Evolutionary conservation across 2,113 vertebrate species (phyloP).

Genomic region (Rhinopomastus cyanomelas): DNA sequence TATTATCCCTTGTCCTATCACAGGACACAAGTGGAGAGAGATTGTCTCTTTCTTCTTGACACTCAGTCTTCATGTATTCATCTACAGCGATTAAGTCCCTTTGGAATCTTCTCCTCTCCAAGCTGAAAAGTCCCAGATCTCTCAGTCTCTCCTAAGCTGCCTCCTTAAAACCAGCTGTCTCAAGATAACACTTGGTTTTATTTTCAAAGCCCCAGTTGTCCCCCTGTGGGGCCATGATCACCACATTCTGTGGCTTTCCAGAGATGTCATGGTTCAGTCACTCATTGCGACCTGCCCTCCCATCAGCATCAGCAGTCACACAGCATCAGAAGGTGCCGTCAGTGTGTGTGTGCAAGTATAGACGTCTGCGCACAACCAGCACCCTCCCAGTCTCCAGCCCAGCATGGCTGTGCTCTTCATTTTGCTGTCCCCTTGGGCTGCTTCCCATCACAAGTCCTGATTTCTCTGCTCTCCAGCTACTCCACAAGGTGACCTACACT

Average conservation of each 20-base stretch:
- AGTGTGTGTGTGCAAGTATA: neutral
- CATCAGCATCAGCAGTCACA: neutral
- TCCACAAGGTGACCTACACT: conserved; percentile 27
- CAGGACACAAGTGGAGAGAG: no score
- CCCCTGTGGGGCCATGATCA: neutral
- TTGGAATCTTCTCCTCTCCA: no score
- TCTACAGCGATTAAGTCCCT: no score
- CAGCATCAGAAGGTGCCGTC: neutral
- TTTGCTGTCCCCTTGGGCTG: neutral
- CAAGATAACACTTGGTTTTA: neutral
- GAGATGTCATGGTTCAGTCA: neutral
- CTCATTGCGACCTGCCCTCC: neutral
- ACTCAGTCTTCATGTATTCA: no score
- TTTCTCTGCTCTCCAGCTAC: neutral
- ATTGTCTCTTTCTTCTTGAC: no score
- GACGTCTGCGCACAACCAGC: neutral
- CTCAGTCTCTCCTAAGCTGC: neutral
- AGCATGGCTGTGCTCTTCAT: neutral
- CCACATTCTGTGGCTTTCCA: neutral
- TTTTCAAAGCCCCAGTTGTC: neutral
- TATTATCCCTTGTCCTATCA: no score
- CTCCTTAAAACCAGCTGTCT: neutral
- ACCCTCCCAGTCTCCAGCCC: neutral
- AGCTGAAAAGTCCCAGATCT: no score
- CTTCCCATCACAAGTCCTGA: neutral